Percentiles rank a stretch among this genome's conserved stretches.
phyloP scores from a whole-genome alignment of 1,140 invertebrate genomes.

The Drosophila guanche region DNA sequence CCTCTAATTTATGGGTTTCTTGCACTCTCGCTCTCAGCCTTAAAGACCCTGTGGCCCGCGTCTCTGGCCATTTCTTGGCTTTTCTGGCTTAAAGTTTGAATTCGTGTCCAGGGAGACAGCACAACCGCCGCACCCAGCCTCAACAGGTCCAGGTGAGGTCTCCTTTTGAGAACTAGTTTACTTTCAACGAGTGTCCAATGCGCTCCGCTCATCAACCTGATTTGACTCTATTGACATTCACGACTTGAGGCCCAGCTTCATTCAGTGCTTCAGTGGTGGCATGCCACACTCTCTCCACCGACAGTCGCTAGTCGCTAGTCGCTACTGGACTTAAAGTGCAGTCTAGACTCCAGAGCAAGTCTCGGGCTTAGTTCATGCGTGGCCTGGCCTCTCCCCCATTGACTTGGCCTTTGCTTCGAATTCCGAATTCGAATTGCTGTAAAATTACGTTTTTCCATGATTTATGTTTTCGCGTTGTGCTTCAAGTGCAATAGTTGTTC shows the following conservation, averaged over 20 bases:
- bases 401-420: conserved; percentile 37
- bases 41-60: conserved; percentile 39
- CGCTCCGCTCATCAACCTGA: conserved; percentile 60
- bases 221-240: conserved; percentile 69
- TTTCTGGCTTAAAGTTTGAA: conserved; percentile 62
- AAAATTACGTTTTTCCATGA: conserved; percentile 59
- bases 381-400: conserved; percentile 13
- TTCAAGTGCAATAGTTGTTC: conserved; percentile 59
- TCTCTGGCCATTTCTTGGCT: conserved; percentile 1
- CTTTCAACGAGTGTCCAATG: conserved; percentile 33
- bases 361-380: conserved; percentile 38
- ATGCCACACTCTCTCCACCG: conserved; percentile 42
- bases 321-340: conserved; percentile 68
- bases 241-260: conserved; percentile 30
- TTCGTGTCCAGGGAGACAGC: conserved; percentile 48
- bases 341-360: conserved; percentile 23
- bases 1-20: conserved; percentile 76
- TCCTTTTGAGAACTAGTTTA: conserved; percentile 62
- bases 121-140: conserved; percentile 52
- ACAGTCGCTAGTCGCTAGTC: conserved; percentile 56
- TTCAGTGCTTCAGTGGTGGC: conserved; percentile 25
- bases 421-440: conserved; percentile 32
- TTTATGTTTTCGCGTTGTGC: conserved; percentile 63
- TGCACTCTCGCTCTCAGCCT: conserved; percentile 53
- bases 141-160: conserved; percentile 2